These are phyloP conservation scores for Dione vanillae DNA, from an alignment of 2,888 invertebrate genomes.

Conservation along the genomic window DNA sequence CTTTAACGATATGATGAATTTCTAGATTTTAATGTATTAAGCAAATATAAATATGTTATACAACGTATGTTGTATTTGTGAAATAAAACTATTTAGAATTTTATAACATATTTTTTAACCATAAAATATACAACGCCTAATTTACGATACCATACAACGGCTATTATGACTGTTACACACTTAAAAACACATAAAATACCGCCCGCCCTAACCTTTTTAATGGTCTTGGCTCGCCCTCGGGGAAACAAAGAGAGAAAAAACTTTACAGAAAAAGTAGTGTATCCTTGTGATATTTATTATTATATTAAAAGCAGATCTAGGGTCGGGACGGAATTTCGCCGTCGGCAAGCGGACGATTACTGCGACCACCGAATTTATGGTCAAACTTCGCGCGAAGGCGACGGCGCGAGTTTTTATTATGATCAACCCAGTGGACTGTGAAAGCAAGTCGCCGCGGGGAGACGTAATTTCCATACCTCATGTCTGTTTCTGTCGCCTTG, in stretches of 20 bases:
- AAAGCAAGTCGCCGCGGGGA: slow-evolving; percentile 82
- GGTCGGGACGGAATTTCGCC: slow-evolving; percentile 69
- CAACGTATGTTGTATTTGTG: not conserved
- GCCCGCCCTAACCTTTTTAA: slow-evolving; percentile 80
- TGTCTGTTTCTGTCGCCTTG: slow-evolving; percentile 78
- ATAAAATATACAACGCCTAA: slow-evolving; percentile 45
- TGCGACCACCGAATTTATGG: slow-evolving; percentile 83
- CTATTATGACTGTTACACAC: slow-evolving; percentile 78
- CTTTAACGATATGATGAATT: too few species aligned
- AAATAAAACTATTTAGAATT: not conserved
- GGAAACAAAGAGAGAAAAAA: slow-evolving; percentile 76
- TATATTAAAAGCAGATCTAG: slow-evolving; percentile 79
- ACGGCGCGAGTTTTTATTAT: slow-evolving; percentile 85
- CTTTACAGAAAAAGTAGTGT: slow-evolving; percentile 76
- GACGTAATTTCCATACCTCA: slow-evolving; percentile 82
- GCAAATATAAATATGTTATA: not conserved
- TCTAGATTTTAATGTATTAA: too few species aligned
- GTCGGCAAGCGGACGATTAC: slow-evolving; percentile 73
- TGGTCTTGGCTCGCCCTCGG: slow-evolving; percentile 73
- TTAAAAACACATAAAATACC: slow-evolving; percentile 83
- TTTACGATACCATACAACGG: slow-evolving; percentile 69
- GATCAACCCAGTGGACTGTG: slow-evolving; percentile 85
- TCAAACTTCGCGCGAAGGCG: slow-evolving; percentile 83
- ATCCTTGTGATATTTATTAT: slow-evolving; percentile 78
- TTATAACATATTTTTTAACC: not conserved